Conservation (phyloP, 2,113 vertebrate genomes). For the Beaufortia kweichowensis region DNA sequence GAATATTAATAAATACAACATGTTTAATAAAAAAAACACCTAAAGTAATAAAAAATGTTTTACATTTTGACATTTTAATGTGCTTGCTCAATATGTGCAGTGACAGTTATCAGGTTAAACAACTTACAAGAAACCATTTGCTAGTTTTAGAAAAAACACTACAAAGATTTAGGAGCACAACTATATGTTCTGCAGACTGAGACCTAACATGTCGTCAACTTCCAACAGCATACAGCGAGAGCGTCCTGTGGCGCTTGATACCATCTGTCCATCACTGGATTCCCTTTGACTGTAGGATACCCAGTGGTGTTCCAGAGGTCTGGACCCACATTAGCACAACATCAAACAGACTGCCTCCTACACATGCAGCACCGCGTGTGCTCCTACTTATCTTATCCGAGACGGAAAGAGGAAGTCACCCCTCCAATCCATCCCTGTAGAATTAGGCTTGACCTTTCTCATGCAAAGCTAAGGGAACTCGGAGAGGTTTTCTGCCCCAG, state of each 20-base stretch:
- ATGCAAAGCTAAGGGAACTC: constrained; percentile 58
- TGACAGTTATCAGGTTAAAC: no score
- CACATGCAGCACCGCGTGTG: constrained; percentile 40
- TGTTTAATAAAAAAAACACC: no score
- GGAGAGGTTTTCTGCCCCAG: constrained; percentile 34
- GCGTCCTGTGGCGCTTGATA: constrained; percentile 44
- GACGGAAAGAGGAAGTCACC: constrained; percentile 62
- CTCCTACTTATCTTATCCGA: constrained; percentile 58
- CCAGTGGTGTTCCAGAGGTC: constrained; percentile 54
- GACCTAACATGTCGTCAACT: neutral
- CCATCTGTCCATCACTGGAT: constrained; percentile 52
- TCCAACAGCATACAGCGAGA: neutral
- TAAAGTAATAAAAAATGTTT: no score
- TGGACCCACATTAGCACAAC: constrained; percentile 56
- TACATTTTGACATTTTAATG: no score
- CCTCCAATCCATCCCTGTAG: constrained; percentile 49
- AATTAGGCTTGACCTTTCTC: constrained; percentile 63
- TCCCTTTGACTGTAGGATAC: constrained; percentile 52
- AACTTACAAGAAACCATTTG: no score
- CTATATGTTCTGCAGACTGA: neutral
- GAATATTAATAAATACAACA: no score
- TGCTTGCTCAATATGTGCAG: no score
- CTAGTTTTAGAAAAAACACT: no score
- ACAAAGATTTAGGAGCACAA: neutral
- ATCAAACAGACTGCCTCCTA: constrained; percentile 55